Base-by-base conservation (phyloP, 2,888 invertebrate genomes). In the Tenthredo scrophulariae region DNA sequence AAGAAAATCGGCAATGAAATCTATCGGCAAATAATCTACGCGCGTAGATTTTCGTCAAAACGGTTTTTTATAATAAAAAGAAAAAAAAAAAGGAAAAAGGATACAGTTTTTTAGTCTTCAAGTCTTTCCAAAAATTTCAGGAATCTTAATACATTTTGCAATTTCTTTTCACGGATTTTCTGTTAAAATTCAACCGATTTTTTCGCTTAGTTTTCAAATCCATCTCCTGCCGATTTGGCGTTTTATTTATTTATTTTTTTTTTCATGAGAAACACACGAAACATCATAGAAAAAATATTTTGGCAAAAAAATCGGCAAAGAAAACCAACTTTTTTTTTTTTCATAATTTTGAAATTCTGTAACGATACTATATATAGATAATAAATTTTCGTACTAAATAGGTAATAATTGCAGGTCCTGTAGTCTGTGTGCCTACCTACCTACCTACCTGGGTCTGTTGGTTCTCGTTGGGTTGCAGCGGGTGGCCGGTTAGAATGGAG, bases 401-500 rank as follows among this genome's bases (percentile, higher is more conserved):
- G 26, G 74, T 74, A 74, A 43, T 74, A 43, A 74, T 74, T 22
- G 43, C n/a, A 43, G 43, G 74, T 40, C 74, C 37, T 9, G 13
- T 46, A 10, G 74, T 26, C 26, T 67, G 26, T 67, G 26, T 67
- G 18, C 29, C 29, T 67, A 65, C 65, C 13, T 10, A n/a, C 13
- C 65, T 33, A 18, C 29, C 72, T 33, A 72, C 72, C 74, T 74
- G 74, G 33, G 33, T 46, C 54, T 15, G n/a, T 29, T 50, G 54
- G 10, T 54, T 50, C 77, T 77, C 29, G 29, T 6, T 26, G 40
- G 37, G n/a, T 29, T n/a, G n/a, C 43, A 46, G 46, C 82, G 54
- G 82, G 82, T 82, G 84, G 84, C 70, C 67, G 72, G 67, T 50
- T n/a, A 83, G 40, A 83, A 43, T 46, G 83, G 83, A 83, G 83